Conservation (phyloP, 2,113 vertebrate species). For the Pholis gunnellus region DNA sequence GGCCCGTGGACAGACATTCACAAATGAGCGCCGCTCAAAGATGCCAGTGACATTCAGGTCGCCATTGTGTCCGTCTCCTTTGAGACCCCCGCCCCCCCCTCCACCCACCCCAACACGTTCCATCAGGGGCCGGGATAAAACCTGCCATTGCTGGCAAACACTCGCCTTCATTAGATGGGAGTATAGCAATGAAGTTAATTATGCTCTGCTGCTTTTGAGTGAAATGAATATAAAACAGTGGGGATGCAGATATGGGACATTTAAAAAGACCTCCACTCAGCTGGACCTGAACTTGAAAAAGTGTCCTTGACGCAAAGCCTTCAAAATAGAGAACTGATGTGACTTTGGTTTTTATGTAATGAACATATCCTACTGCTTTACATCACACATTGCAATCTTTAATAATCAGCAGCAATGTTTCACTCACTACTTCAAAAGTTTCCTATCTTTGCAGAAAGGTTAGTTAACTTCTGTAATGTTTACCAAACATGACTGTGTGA, state of each 20-base stretch:
- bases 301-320: conserved; percentile 48
- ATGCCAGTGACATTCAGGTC: conserved; percentile 80
- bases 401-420: conserved; percentile 21
- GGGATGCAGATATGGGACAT: conserved; percentile 41
- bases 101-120: conserved; percentile 49
- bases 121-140: conserved; percentile 67
- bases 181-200: conserved; percentile 60
- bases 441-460: background rate
- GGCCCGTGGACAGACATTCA: conserved; percentile 73
- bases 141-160: conserved; percentile 59
- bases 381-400: conserved; percentile 8
- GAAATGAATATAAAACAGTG: conserved; percentile 52
- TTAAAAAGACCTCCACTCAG: conserved; percentile 28
- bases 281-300: conserved; percentile 51
- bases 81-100: conserved; percentile 53
- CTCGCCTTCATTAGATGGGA: conserved; percentile 65
- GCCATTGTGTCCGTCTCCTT: conserved; percentile 69
- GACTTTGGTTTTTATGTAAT: conserved; percentile 42
- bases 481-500: background rate
- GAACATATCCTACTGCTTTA: conserved; percentile 27
- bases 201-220: conserved; percentile 48
- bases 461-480: background rate
- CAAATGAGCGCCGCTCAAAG: conserved; percentile 76
- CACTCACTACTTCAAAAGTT: conserved; percentile 1
- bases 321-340: conserved; percentile 11